Percentiles rank a stretch among this genome's conserved stretches.
These are phyloP conservation scores for Drosophila borborema DNA, from an alignment of 2,888 invertebrate genomes.

Conservation along the genomic window DNA sequence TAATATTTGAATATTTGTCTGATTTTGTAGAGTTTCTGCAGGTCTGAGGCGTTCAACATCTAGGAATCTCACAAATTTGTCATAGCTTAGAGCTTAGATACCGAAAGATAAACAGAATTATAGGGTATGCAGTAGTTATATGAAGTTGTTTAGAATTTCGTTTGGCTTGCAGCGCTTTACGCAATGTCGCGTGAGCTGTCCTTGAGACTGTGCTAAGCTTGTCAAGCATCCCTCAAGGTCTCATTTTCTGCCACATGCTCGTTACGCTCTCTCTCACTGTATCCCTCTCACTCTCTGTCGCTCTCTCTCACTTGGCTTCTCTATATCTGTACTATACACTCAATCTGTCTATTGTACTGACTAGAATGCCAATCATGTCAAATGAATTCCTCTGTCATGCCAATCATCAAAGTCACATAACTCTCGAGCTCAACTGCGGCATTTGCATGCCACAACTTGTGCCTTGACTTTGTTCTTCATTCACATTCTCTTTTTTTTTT, in stretches of 20 bases:
- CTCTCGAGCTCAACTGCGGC: constrained; percentile 14
- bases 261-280: not conserved
- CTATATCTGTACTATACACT: not conserved
- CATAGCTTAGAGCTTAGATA: not conserved
- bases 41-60: no score
- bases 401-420: constrained; percentile 32
- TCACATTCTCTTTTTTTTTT: not conserved
- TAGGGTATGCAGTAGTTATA: not conserved
- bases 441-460: constrained; percentile 53
- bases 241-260: constrained; percentile 5
- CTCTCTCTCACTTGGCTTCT: not conserved
- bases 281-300: not conserved
- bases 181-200: constrained; percentile 26
- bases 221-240: constrained; percentile 34
- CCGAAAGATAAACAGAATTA: not conserved
- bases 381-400: constrained; percentile 40
- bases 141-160: no score
- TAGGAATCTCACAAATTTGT: no score
- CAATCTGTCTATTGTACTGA: not conserved
- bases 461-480: not conserved
- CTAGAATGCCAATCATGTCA: constrained; percentile 25
- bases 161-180: not conserved
- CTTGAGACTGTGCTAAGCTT: constrained; percentile 42
- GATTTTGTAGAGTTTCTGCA: not conserved
- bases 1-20: not conserved